Evolutionary conservation across 2,113 vertebrate genomes (phyloP).

Genomic region (Rousettus leschenaultii): DNA sequence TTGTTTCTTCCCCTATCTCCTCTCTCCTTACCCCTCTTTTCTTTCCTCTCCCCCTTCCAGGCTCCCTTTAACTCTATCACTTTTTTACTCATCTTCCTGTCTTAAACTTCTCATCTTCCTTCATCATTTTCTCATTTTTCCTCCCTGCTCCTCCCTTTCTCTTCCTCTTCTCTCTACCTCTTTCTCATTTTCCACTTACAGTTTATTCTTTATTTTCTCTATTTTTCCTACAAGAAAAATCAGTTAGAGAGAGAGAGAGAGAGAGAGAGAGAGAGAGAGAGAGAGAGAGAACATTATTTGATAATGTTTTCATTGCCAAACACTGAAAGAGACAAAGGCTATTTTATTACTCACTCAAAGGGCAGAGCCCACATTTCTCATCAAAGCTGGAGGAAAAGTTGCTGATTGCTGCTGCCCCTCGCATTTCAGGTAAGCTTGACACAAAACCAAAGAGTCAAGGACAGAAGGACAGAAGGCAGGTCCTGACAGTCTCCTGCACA

Average conservation of each 20-base stretch:
- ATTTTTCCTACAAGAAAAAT: neutral
- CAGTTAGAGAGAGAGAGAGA: neutral
- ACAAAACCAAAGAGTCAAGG: neutral
- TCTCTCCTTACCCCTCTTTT: neutral
- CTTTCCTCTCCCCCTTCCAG: neutral
- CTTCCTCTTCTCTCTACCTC: neutral
- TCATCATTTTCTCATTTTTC: neutral
- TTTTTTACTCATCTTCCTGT: conserved; percentile 71
- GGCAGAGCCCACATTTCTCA: neutral
- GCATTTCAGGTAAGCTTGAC: neutral
- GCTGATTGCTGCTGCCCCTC: neutral
- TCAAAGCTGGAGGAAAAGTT: neutral
- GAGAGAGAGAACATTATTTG: neutral
- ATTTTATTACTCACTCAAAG: neutral
- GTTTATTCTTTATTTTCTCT: neutral
- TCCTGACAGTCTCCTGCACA: too few species aligned
- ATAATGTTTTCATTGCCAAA: neutral
- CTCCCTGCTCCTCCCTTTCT: too few species aligned
- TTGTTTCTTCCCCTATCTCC: too few species aligned
- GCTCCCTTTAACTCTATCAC: conserved; percentile 69
- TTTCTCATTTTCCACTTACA: neutral
- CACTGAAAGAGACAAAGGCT: neutral
- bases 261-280: too few species aligned
- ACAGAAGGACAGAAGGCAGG: neutral
- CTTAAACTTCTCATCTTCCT: neutral